Base-by-base conservation (phyloP, 53 echinoderm and acorn worm genomes). In the Henricia sp. region DNA sequence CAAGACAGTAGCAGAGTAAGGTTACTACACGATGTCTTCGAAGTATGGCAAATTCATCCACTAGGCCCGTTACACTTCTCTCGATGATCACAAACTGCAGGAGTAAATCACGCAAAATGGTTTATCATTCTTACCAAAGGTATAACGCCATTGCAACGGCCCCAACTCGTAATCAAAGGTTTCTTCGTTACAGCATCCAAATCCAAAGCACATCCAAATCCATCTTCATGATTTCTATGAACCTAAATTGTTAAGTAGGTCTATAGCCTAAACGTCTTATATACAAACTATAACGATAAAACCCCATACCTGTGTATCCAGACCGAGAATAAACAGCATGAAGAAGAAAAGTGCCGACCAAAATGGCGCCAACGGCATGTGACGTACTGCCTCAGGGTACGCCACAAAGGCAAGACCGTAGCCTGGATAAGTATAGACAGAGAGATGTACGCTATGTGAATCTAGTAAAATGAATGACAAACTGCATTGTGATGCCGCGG, bases 221-320 rank as follows among this genome's bases (percentile, higher is more conserved):
- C n/a, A n/a, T n/a, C n/a, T n/a, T n/a, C n/a, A n/a, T n/a, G n/a
- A n/a, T n/a, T n/a, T n/a, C n/a, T n/a, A n/a, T n/a, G n/a, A n/a
- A n/a, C n/a, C n/a, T n/a, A n/a, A n/a, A n/a, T n/a, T n/a, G n/a
- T n/a, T n/a, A n/a, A n/a, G n/a, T n/a, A n/a, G n/a, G n/a, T n/a
- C n/a, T n/a, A n/a, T n/a, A n/a, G n/a, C n/a, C n/a, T n/a, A n/a
- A n/a, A n/a, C n/a, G n/a, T n/a, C n/a, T n/a, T n/a, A n/a, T n/a
- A n/a, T n/a, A n/a, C n/a, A n/a, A n/a, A n/a, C n/a, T n/a, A n/a
- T n/a, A n/a, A n/a, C n/a, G n/a, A n/a, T n/a, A n/a, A n/a, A n/a
- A n/a, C n/a, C n/a, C n/a, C n/a, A n/a, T 83, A 93, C 95, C 93
- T 95, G 95, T 34, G 87, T 90, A 82, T 92, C 92, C 12, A 92